Base-by-base conservation (phyloP, 64 coral and sea anemone species). In the Hydrozoanthus tunicans region DNA sequence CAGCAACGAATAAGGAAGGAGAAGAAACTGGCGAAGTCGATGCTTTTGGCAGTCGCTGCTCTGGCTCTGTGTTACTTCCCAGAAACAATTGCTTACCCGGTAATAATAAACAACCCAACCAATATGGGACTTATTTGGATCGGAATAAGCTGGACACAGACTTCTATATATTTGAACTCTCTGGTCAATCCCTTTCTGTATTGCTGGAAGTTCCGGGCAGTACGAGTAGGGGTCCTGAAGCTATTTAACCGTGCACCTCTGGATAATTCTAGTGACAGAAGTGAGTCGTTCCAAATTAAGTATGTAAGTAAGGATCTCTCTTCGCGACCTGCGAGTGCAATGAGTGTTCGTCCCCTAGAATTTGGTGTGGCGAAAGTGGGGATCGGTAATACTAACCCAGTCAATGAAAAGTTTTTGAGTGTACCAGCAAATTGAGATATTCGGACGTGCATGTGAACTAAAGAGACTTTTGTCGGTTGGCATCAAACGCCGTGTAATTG, bases 1-100 rank as follows among this genome's bases (percentile, higher is more conserved):
- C 27, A 53, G 27, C 80, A 82, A 15, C 80, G 80, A 13, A 82
- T 82, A 11, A 82, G 64, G 60, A 82, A 64, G 27, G 80, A 82
- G 6, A 82, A 64, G 60, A 64, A 32, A 43, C 24, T 82, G n/a
- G 80, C 80, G 3, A 82, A 62, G 51, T 64, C 58, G 7, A 82
- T 82, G 80, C 80, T 82, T 13, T 26, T 65, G 13, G 64, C 59
- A 4, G 60, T 82, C 12, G 60, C 5, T 51, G 0, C 51, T 64
- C 27, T 82, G 80, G 80, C 60, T 6, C 25, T 82, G 13, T 64
- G 9, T 53, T 64, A 82, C 1, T 64, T 51, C 60, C 80, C 80
- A 17, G 80, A 65, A 82, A 64, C 51, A 60, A 64, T 82, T 53
- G 0, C 15, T 64, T 17, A 52, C 53, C 59, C 60, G 12, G 9